These are phyloP conservation scores for Drosophila seguyi DNA, from an alignment of 1,140 invertebrate genomes.

Conservation along the genomic window DNA sequence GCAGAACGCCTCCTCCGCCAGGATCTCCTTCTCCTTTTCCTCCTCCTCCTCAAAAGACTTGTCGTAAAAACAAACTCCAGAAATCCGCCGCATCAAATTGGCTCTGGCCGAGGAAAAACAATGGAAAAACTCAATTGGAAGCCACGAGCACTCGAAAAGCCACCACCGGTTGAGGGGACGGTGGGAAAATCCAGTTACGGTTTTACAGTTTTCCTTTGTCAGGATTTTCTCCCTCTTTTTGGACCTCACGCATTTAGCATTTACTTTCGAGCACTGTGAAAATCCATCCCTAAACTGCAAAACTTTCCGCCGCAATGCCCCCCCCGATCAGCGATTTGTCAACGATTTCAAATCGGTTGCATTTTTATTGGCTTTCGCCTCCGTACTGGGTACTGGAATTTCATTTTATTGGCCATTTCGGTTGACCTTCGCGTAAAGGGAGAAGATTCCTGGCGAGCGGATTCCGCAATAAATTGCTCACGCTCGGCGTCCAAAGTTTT, in stretches of 20 bases:
- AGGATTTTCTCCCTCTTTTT: neutral
- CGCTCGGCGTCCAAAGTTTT: slow-evolving; percentile 55
- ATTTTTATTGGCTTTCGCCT: slow-evolving; percentile 75
- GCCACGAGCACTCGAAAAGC: slow-evolving; percentile 40
- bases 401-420: slow-evolving; percentile 80
- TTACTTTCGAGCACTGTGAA: slow-evolving; percentile 61
- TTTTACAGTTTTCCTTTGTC: slow-evolving; percentile 34
- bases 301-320: slow-evolving; percentile 55
- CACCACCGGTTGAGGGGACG: slow-evolving; percentile 13
- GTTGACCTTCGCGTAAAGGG: slow-evolving; percentile 65
- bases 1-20: slow-evolving; percentile 55
- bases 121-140: slow-evolving; percentile 65
- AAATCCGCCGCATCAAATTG: slow-evolving; percentile 76
- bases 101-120: slow-evolving; percentile 48
- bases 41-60: neutral
- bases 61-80: slow-evolving; percentile 79
- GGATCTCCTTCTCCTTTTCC: neutral
- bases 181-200: slow-evolving; percentile 37
- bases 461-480: slow-evolving; percentile 74
- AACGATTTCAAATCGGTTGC: slow-evolving; percentile 77
- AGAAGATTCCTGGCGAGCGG: slow-evolving; percentile 30
- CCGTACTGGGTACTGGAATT: slow-evolving; percentile 57
- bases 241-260: slow-evolving; percentile 66
- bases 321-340: slow-evolving; percentile 67
- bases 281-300: slow-evolving; percentile 62